Base-by-base conservation (phyloP, 53 echinoderm and acorn worm genomes). In the Actinopyga echinites region DNA sequence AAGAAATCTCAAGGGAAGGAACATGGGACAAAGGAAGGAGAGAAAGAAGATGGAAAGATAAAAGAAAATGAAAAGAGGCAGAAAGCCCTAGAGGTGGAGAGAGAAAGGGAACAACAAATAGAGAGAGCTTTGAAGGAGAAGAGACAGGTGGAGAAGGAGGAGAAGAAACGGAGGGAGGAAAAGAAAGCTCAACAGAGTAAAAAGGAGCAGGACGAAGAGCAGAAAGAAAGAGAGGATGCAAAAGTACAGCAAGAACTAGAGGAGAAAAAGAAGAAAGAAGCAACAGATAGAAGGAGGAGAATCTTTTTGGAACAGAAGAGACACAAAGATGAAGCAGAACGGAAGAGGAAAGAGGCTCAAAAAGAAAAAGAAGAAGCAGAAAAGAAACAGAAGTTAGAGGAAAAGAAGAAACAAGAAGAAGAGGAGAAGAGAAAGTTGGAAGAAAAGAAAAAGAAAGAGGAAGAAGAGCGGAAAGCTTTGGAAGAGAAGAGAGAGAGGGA, bases 1-100 rank as follows among this genome's bases (percentile, higher is more conserved):
- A 28, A 6, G 49, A 21, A 53, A 5, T 30, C 20, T 54, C 32
- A 28, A 22, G 25, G 54, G 55, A 24, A 31, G 3, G 24, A 7
- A 25, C 54, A 54, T 12, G 28, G 10, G 30, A 30, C 2, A 20
- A 62, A 62, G 62, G 62, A 30, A 29, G 62, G 40, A 86, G 54
- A 8, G 58, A 59, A 77, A 3, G 15, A 59, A 61, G 23, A 37
- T 4, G 12, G 21, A 65, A 43, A 38, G 49, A 15, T 49, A 17
- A 49, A 49, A 17, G 49, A 49, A 49, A 49, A 49, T 17, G 66
- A 67, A 45, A 79, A 52, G 34, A 85, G 80, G 59, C 23, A 71
- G 56, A 80, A 34, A 32, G 81, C 65, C 26, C 38, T 89, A 40
- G 89, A 80, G 59, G 20, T 57, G 55, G 66, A 89, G 68, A 53